Evolutionary conservation across 2,888 invertebrate species (phyloP).

Genomic region (Lumbricus terrestris): DNA sequence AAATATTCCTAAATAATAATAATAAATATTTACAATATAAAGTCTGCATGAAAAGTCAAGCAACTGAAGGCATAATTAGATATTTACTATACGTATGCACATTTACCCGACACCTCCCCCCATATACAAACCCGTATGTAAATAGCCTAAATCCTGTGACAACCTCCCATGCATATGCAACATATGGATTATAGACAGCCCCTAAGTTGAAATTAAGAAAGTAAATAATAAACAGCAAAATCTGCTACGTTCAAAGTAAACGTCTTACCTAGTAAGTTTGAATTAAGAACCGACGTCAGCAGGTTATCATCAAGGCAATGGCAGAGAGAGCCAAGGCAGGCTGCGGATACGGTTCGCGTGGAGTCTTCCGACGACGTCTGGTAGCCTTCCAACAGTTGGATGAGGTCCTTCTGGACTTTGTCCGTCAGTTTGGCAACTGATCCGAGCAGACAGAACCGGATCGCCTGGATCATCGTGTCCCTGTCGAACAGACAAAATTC

Average conservation of each 20-base stretch:
- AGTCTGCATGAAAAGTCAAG: no score
- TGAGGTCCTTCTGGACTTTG: conserved; percentile 69
- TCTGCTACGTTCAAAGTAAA: background rate
- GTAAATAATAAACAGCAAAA: no score
- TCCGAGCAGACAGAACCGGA: conserved; percentile 78
- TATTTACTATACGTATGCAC: no score
- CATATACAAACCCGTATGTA: no score
- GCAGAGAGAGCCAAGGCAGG: conserved; percentile 81
- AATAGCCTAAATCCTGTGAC: no score
- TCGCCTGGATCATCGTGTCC: conserved; percentile 88
- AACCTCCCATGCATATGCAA: no score
- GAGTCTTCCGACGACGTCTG: conserved; percentile 70
- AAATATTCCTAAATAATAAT: no score
- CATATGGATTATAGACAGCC: no score
- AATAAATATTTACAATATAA: no score
- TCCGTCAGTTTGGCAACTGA: conserved; percentile 88
- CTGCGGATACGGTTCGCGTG: conserved; percentile 78
- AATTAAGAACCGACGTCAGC: conserved; percentile 71
- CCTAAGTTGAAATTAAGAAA: no score
- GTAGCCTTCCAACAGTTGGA: conserved; percentile 65
- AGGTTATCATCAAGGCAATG: conserved; percentile 74
- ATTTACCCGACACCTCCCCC: no score
- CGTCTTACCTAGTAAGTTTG: conserved; percentile 71
- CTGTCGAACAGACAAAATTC: conserved; percentile 58
- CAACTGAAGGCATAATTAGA: no score